Percentiles rank a stretch among this genome's conserved stretches.
phyloP scores from a whole-genome alignment of 1,140 invertebrate genomes.

The Drosophila suzukii region DNA sequence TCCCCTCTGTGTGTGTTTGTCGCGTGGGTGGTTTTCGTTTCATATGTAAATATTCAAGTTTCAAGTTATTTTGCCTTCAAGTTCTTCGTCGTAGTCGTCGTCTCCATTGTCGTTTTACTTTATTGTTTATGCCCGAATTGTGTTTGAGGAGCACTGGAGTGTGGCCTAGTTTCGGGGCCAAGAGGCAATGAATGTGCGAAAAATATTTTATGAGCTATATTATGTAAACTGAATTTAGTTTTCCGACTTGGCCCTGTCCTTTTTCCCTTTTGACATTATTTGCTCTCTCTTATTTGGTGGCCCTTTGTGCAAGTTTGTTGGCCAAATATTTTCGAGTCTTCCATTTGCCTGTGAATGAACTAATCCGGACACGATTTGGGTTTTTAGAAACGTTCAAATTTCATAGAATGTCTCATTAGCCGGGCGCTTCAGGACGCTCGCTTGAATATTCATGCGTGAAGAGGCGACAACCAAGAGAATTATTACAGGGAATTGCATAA shows the following conservation, averaged over 20 bases:
- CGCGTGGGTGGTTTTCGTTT: slow-evolving; percentile 71
- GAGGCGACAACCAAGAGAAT: slow-evolving; percentile 60
- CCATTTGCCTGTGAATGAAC: slow-evolving; percentile 37
- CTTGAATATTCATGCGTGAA: slow-evolving; percentile 67
- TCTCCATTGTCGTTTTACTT: slow-evolving; percentile 63
- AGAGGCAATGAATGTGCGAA: slow-evolving; percentile 53
- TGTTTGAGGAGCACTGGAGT: slow-evolving; percentile 67
- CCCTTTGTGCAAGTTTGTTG: slow-evolving; percentile 53
- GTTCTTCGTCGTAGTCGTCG: slow-evolving; percentile 52
- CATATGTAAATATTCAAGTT: slow-evolving; percentile 79
- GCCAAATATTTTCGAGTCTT: slow-evolving; percentile 45
- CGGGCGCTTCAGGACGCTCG: slow-evolving; percentile 1
- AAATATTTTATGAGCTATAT: slow-evolving; percentile 80
- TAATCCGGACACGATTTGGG: slow-evolving; percentile 18
- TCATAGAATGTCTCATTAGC: slow-evolving; percentile 36
- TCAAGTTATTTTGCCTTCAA: slow-evolving; percentile 78
- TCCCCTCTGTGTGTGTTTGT: slow-evolving; percentile 29
- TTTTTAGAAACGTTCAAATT: slow-evolving; percentile 31
- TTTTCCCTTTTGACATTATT: slow-evolving; percentile 46
- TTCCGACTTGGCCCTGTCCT: slow-evolving; percentile 6
- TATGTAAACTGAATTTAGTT: slow-evolving; percentile 82
- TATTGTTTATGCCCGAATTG: slow-evolving; percentile 79
- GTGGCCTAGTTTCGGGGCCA: slow-evolving; percentile 66
- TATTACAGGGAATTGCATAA: slow-evolving; percentile 71
- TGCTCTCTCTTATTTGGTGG: slow-evolving; percentile 49